These are phyloP conservation scores for Phaedon cochleariae DNA, from an alignment of 2,888 invertebrate species.

Conservation along the genomic window DNA sequence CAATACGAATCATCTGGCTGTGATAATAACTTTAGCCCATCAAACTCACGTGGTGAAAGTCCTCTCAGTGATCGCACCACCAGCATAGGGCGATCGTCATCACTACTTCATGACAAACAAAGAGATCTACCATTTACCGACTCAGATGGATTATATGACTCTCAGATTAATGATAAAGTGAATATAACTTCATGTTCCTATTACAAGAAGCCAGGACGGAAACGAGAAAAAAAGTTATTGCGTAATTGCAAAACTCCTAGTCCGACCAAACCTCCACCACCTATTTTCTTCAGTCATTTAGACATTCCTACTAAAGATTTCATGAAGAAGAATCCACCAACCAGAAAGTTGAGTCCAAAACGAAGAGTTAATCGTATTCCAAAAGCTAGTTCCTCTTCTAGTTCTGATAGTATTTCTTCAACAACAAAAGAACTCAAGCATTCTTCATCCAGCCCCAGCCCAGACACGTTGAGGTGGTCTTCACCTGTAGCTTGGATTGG, in stretches of 20 bases:
- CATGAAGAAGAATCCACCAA: slow-evolving; percentile 56
- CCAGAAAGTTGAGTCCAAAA: slow-evolving; percentile 68
- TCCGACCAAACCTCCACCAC: slow-evolving; percentile 62
- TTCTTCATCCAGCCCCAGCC: slow-evolving; percentile 61
- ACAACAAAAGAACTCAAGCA: slow-evolving; percentile 61
- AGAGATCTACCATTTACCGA: slow-evolving; percentile 73
- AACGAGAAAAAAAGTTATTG: slow-evolving; percentile 68
- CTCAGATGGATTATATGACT: slow-evolving; percentile 82
- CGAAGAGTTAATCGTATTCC: slow-evolving; percentile 66
- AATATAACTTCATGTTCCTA: slow-evolving; percentile 61
- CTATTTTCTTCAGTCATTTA: slow-evolving; percentile 67
- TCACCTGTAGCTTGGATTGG: slow-evolving; percentile 59
- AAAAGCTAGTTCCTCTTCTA: slow-evolving; percentile 68
- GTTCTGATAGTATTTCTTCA: slow-evolving; percentile 69
- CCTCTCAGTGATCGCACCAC: slow-evolving; percentile 77
- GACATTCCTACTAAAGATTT: slow-evolving; percentile 67
- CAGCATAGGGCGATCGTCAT: slow-evolving; percentile 73
- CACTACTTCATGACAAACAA: slow-evolving; percentile 75
- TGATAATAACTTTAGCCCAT: slow-evolving; percentile 68
- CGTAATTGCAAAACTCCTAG: slow-evolving; percentile 63
- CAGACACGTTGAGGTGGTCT: slow-evolving; percentile 60
- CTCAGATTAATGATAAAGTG: slow-evolving; percentile 77
- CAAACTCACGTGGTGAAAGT: slow-evolving; percentile 81
- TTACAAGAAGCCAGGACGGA: slow-evolving; percentile 70
- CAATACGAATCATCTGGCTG: slow-evolving; percentile 62